phyloP scores from a whole-genome alignment of 2,888 invertebrate genomes.

The Zaprionus obscuricornis region DNA sequence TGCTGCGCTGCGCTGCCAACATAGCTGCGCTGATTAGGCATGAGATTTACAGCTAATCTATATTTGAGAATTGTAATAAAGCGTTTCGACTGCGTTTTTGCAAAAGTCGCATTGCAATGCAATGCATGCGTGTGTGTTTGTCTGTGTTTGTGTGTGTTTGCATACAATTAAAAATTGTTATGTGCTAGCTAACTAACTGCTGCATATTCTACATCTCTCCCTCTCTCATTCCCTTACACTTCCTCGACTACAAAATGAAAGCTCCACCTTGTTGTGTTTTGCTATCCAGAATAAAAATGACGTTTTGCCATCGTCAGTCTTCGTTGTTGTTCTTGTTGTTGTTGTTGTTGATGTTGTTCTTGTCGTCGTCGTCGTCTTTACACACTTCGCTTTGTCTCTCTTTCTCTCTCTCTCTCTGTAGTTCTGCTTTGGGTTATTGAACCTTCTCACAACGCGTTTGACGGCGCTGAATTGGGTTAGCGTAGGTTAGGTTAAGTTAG shows the following conservation, averaged over 20 bases:
- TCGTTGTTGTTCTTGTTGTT: no score
- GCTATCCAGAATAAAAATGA: no score
- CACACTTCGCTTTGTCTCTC: constrained; percentile 4
- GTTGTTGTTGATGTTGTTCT: no score
- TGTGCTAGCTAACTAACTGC: constrained; percentile 34
- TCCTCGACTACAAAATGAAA: no score
- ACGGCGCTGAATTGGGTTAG: constrained; percentile 73
- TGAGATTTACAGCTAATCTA: constrained; percentile 76
- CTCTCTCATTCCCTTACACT: background rate
- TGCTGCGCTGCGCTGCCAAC: constrained; percentile 17
- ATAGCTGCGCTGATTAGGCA: constrained; percentile 58
- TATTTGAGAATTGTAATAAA: constrained; percentile 65
- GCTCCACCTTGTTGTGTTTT: no score
- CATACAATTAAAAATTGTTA: constrained; percentile 30
- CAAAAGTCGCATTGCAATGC: background rate
- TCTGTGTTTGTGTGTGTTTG: constrained; percentile 15
- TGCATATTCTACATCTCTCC: background rate
- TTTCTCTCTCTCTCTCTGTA: background rate
- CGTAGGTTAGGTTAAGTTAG: constrained; percentile 70
- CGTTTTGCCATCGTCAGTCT: no score
- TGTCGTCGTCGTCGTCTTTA: constrained; percentile 9
- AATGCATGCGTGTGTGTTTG: background rate
- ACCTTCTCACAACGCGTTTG: constrained; percentile 58
- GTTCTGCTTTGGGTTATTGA: constrained; percentile 65
- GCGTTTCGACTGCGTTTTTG: background rate